A percentile compares a stretch with the other conserved stretches of the same genome.
These are phyloP conservation scores for Brachionichthys hirsutus DNA, from an alignment of 2,113 vertebrate genomes.

Conservation along the genomic window DNA sequence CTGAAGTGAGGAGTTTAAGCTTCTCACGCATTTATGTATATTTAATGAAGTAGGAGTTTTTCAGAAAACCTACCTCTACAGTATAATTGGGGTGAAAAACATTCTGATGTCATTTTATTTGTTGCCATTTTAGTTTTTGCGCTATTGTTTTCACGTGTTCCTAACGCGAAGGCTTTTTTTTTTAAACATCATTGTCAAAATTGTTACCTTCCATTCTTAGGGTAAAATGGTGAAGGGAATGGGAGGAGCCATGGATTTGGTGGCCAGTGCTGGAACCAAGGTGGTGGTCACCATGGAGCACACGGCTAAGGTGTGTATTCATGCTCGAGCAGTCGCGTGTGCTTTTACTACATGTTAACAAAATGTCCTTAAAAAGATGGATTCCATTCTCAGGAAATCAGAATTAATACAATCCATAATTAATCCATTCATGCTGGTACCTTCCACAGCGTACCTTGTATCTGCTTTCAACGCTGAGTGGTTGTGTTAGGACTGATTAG, in stretches of 20 bases:
- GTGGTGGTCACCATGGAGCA: constrained; percentile 99
- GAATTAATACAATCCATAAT: constrained; percentile 25
- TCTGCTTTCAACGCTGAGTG: constrained; percentile 45
- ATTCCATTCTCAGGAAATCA: constrained; percentile 5
- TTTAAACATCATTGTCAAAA: background rate
- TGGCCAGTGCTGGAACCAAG: constrained; percentile 92
- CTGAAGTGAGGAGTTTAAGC: background rate
- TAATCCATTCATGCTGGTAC: constrained; percentile 11
- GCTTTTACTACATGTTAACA: background rate
- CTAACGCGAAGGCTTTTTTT: too few species aligned
- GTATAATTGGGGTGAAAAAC: background rate
- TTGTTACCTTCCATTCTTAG: constrained; percentile 68
- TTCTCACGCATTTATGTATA: background rate
- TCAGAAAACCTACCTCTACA: too few species aligned
- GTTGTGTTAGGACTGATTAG: constrained; percentile 52
- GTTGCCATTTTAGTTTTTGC: background rate
- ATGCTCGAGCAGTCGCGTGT: background rate
- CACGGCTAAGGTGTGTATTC: constrained; percentile 89
- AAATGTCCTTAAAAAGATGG: background rate
- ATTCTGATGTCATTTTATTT: background rate
- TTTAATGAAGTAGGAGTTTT: background rate
- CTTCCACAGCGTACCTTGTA: constrained; percentile 6
- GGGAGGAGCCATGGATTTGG: constrained; percentile 98
- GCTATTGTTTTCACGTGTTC: background rate
- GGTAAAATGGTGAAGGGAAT: constrained; percentile 99